Evolutionary conservation across 2,888 invertebrate genomes (phyloP).

Genomic region (Apamea anceps): DNA sequence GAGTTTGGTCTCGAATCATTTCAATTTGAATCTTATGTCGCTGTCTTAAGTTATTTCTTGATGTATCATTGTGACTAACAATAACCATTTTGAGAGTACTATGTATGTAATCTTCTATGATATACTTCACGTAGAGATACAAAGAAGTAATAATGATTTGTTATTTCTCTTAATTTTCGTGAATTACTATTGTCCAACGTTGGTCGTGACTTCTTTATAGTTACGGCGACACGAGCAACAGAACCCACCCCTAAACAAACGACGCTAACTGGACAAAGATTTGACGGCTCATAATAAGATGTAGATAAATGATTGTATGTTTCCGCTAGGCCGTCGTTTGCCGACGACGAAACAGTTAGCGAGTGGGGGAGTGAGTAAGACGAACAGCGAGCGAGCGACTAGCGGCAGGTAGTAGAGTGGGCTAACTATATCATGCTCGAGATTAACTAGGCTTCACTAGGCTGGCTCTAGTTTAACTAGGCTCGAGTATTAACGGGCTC

Average conservation of each 20-base stretch:
- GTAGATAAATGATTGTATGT: conserved; percentile 41
- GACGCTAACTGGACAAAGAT: neutral
- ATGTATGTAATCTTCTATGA: neutral
- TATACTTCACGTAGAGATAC: neutral
- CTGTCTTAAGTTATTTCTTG: neutral
- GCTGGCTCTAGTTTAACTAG: conserved; percentile 7
- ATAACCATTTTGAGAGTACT: neutral
- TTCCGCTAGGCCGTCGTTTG: conserved; percentile 57
- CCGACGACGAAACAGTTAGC: conserved; percentile 58
- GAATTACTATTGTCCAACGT: neutral
- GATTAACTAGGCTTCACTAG: conserved; percentile 11
- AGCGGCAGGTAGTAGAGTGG: conserved; percentile 58
- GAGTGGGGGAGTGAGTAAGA: conserved; percentile 53
- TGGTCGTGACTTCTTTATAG: conserved; percentile 1
- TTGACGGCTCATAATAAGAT: neutral
- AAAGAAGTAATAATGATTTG: no score
- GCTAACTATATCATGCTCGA: conserved; percentile 23
- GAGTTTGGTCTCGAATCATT: neutral
- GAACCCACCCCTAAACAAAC: neutral
- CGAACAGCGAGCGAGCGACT: conserved; percentile 46
- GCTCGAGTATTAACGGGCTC: conserved; percentile 22
- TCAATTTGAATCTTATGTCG: neutral
- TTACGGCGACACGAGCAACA: neutral
- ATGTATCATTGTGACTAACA: conserved; percentile 17
- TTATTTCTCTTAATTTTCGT: neutral